phyloP scores from a whole-genome alignment of 2,113 vertebrate species.

The Dunckerocampus dactyliophorus region DNA sequence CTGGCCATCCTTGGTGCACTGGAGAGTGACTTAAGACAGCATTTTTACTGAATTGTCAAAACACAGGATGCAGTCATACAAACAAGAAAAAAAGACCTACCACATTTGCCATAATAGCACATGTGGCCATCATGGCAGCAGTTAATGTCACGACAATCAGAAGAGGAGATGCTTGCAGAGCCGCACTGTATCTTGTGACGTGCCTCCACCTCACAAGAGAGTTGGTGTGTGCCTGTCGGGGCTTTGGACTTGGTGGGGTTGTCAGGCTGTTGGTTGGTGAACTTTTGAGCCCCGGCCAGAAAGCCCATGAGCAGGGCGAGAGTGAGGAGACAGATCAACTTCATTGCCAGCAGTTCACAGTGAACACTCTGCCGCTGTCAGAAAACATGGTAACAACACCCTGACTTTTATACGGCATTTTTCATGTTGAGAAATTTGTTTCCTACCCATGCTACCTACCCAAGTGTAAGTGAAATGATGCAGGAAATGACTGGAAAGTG shows the following conservation, averaged over 20 bases:
- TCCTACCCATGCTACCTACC: neutral
- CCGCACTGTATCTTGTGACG: slow-evolving; percentile 41
- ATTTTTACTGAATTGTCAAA: neutral
- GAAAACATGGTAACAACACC: neutral
- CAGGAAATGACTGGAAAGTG: slow-evolving; percentile 5
- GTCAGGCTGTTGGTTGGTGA: neutral
- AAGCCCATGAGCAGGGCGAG: slow-evolving; percentile 23
- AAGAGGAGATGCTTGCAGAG: neutral
- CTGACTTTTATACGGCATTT: slow-evolving; percentile 49
- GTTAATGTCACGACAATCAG: slow-evolving; percentile 17
- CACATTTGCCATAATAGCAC: slow-evolving; percentile 56
- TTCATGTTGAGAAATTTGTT: slow-evolving; percentile 23
- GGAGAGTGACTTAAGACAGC: slow-evolving; percentile 58
- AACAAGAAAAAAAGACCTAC: slow-evolving; percentile 20
- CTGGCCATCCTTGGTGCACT: slow-evolving; percentile 62
- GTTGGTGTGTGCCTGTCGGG: neutral
- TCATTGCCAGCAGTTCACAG: slow-evolving; percentile 31
- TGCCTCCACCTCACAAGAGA: slow-evolving; percentile 33
- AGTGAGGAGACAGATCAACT: slow-evolving; percentile 34
- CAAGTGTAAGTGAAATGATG: slow-evolving; percentile 30
- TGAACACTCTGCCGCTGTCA: slow-evolving; percentile 27
- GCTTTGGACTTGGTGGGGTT: neutral
- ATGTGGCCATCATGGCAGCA: slow-evolving; percentile 52
- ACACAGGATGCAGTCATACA: too few species aligned
- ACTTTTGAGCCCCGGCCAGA: slow-evolving; percentile 30